Base-by-base conservation (phyloP, 2,113 vertebrate species). In the Hiodon alosoides region DNA sequence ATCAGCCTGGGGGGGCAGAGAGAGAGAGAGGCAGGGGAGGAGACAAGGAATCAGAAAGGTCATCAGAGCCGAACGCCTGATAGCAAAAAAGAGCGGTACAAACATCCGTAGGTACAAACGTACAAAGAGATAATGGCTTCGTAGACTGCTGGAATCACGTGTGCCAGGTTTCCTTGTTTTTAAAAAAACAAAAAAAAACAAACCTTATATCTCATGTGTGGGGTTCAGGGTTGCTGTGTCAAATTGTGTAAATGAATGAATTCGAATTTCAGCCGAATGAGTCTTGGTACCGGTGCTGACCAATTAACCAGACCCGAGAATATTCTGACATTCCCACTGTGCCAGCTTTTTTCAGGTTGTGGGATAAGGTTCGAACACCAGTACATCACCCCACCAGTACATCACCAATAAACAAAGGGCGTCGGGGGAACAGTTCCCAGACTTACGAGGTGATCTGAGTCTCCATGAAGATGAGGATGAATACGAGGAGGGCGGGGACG, bases 381-480 rank as follows among this genome's bases (percentile, higher is more conserved):
- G 7, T 59, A 13, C 46, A 48, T 69, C 67, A 13, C n/a, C 2
- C 4, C 69, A 71, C n/a, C 9, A 17, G 47, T 52, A 55, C 8
- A 54, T 46, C 51, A 16, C 61, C 61, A 14, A 31, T 16, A 53
- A 13, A 13, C 7, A 3, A 4, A 61, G 13, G 13, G 7, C 59
- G 16, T 31, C 31, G 31, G 59, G 16, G 7, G 51, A 14, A 46
- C 10, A 46, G n/a, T 50, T 59, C 58, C 6, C 3, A 59, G 62
- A 90, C 97, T 89, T 88, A 98, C 97, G 96, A 95, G 1, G 97
- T 99, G 81, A 99, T 99, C 81, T 99, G 97, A 2, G 97, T 98
- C 88, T 99, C 97, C 96, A 99, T 98, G 85, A 99, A 98, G 86
- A 98, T 98, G 75, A 99, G 93, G 85, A 99, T 99, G 86, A 99